These are phyloP conservation scores for Malurus elegans DNA, from an alignment of 2,113 vertebrate species.

Conservation along the genomic window DNA sequence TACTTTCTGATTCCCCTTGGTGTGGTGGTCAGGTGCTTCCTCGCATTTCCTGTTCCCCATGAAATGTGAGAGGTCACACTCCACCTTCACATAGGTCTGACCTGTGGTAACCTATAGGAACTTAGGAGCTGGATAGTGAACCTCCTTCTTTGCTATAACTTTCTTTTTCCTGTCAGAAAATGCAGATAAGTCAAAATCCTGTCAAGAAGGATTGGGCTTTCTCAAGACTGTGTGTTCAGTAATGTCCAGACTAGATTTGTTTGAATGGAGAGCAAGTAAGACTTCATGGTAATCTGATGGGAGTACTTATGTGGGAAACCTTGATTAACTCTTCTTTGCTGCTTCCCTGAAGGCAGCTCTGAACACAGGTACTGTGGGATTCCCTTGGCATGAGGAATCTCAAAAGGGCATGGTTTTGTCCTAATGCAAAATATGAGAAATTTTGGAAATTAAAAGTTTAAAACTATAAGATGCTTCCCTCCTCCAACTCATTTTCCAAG, in stretches of 20 bases:
- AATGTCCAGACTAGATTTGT: background rate
- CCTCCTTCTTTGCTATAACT: background rate
- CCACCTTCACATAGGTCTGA: background rate
- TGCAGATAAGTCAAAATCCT: background rate
- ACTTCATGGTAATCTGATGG: background rate
- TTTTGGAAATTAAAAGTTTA: background rate
- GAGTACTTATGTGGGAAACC: background rate
- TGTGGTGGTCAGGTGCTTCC: background rate
- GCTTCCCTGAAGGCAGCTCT: background rate
- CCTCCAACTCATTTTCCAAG: background rate
- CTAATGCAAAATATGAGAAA: background rate
- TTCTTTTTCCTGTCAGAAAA: background rate
- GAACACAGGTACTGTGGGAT: background rate
- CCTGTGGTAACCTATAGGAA: background rate
- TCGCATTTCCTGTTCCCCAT: background rate
- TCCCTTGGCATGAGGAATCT: background rate
- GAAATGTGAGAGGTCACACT: background rate
- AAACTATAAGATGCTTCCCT: background rate
- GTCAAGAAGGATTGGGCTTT: background rate
- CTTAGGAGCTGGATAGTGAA: background rate
- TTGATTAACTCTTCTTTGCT: background rate
- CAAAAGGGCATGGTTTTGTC: background rate
- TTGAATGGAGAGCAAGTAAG: background rate
- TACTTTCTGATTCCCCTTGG: background rate
- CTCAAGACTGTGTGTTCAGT: background rate